Percentiles rank a stretch among this genome's conserved stretches.
Evolutionary conservation across 2,113 vertebrate species (phyloP).

Genomic region (Perccottus glenii): DNA sequence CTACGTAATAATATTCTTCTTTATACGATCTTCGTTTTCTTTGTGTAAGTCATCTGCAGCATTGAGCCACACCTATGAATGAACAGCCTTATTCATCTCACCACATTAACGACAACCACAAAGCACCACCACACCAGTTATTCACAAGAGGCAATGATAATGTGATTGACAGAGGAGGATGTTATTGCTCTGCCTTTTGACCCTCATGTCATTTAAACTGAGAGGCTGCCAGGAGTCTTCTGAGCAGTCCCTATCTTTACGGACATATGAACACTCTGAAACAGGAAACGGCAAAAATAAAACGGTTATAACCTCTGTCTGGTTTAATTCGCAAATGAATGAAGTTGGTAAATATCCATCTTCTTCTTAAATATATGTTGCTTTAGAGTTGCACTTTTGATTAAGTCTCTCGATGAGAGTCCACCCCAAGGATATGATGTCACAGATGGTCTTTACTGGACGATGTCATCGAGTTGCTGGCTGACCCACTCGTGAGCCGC

Average conservation of each 20-base stretch:
- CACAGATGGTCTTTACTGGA: conserved; percentile 42
- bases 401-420: conserved; percentile 34
- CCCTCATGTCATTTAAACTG: conserved; percentile 32
- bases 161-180: conserved; percentile 41
- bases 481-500: conserved; percentile 24
- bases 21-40: background rate
- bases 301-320: conserved; percentile 32
- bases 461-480: conserved; percentile 52
- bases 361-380: conserved; percentile 7
- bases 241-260: conserved; percentile 2
- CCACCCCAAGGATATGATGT: conserved; percentile 45
- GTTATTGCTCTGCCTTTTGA: conserved; percentile 37
- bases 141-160: conserved; percentile 24
- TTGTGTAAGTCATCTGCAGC: conserved; percentile 12
- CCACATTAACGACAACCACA: conserved; percentile 11
- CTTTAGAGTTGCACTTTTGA: conserved; percentile 4
- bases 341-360: conserved; percentile 4
- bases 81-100: conserved; percentile 16
- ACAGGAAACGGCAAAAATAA: conserved; percentile 37
- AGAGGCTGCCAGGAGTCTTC: conserved; percentile 33
- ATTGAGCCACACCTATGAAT: conserved; percentile 14
- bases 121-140: background rate
- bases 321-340: conserved; percentile 33
- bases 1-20: conserved; percentile 2
- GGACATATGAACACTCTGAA: background rate